Evolutionary conservation across 2,797 vertebrate species (phyloP), one percentile per base, ranked within the genome.

Genomic region (Crypturellus tataupa): DNA sequence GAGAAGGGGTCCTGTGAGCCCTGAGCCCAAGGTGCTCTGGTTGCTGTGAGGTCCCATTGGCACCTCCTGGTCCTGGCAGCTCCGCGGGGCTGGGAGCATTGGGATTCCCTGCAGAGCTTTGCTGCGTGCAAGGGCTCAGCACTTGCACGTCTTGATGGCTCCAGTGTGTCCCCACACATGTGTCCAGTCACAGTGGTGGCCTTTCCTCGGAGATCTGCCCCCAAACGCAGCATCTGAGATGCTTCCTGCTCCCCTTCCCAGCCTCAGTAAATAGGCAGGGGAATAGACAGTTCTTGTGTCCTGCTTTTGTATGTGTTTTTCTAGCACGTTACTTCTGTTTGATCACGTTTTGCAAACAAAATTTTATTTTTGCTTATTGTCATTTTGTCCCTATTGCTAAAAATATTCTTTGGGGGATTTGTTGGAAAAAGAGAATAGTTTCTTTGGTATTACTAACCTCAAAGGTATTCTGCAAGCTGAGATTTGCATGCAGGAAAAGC

Each of bases 161-260:
- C 21, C 3, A 4, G 37, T 56, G 17, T 35, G 7, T n/a, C 40
- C 31, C 27, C 19, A 13, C 0, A 1, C 17, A 39, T 44, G 62
- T 47, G 19, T 21, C 46, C 0, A 9, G 27, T 44, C 33, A 10
- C 37, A 69, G 27, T 31, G 40, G 0, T 62, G n/a, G 6, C 24
- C 46, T 47, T 10, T 12, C 9, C 40, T 10, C 1, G 10, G n/a
- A 80, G 21, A 65, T 44, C 39, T 55, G 27, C 37, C 19, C 40
- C 33, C 47, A 44, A 63, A 63, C n/a, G 14, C 62, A 70, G 12
- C 39, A 20, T 47, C 77, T 23, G 39, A 21, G 37, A 1, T 19
- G 14, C 18, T 10, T 16, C 21, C 24, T 37, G 51, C 13, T 21
- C 27, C 17, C 3, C 35, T 53, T 72, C 35, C 64, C 24, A 51